Evolutionary conservation across 2,888 invertebrate genomes (phyloP).

Genomic region (Drosophila pseudotakahashii): DNA sequence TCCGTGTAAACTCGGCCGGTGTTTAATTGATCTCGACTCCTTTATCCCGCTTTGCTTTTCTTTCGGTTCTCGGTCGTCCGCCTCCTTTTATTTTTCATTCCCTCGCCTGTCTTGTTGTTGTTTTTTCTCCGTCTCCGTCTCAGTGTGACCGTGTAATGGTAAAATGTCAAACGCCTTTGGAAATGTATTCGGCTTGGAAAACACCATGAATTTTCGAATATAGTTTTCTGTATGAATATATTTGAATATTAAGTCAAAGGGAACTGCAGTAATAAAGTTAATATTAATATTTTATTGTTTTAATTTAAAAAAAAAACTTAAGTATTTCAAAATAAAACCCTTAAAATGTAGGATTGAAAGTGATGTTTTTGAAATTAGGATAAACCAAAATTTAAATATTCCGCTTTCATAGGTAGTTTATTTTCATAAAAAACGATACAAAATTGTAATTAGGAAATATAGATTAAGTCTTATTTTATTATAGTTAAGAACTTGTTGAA

Average conservation of each 20-base stretch:
- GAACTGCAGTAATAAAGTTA: no score
- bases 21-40: constrained; percentile 12
- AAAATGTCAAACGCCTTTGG: not conserved
- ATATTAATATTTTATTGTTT: no score
- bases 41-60: constrained; percentile 8
- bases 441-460: no score
- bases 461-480: no score
- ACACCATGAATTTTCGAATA: not conserved
- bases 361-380: not conserved
- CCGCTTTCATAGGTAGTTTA: no score
- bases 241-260: not conserved
- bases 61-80: not conserved
- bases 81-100: constrained; percentile 21
- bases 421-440: no score
- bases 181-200: not conserved
- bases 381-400: no score
- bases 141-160: constrained; percentile 4
- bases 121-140: constrained; percentile 6
- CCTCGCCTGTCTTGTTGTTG: constrained; percentile 16
- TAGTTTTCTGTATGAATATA: not conserved
- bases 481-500: no score
- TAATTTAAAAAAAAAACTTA: no score
- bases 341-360: not conserved
- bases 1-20: constrained; percentile 47
- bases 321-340: no score